These are phyloP conservation scores for Achroia grisella DNA, from an alignment of 1,140 invertebrate species.

Conservation along the genomic window DNA sequence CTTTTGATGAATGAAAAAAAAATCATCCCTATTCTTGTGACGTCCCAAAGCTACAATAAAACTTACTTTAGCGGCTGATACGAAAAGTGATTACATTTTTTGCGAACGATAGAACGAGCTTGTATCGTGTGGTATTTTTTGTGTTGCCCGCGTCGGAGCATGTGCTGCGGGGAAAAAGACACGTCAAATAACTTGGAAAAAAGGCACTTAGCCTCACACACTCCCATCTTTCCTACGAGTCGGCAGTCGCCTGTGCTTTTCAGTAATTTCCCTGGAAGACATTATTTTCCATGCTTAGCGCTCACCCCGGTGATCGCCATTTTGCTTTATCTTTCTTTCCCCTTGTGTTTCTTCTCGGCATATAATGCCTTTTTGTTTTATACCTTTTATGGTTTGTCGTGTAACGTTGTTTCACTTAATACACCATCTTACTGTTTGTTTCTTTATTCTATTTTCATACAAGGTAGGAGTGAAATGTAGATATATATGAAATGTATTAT, in stretches of 20 bases:
- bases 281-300: conserved; percentile 50
- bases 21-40: too few relatives aligned
- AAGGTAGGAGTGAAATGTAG: too few relatives aligned
- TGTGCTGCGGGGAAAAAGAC: conserved; percentile 29
- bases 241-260: conserved; percentile 24
- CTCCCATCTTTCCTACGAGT: conserved; percentile 33
- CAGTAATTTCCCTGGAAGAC: conserved; percentile 48
- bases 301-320: conserved; percentile 30
- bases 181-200: conserved; percentile 61
- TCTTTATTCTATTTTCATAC: neutral
- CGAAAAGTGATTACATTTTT: conserved; percentile 13
- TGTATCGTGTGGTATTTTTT: conserved; percentile 29
- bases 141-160: conserved; percentile 19
- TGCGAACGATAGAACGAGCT: neutral
- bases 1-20: too few relatives aligned
- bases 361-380: conserved; percentile 15
- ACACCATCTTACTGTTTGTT: conserved; percentile 3
- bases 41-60: too few relatives aligned
- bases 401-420: conserved; percentile 12
- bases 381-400: conserved; percentile 10
- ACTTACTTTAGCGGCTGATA: too few relatives aligned
- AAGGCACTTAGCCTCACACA: conserved; percentile 47
- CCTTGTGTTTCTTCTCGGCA: conserved; percentile 12
- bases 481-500: too few relatives aligned
- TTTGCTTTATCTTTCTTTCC: conserved; percentile 40